A percentile compares a stretch with the other conserved stretches of the same genome.
phyloP scores from a whole-genome alignment of 2,888 invertebrate genomes.

The Panorpa germanica region DNA sequence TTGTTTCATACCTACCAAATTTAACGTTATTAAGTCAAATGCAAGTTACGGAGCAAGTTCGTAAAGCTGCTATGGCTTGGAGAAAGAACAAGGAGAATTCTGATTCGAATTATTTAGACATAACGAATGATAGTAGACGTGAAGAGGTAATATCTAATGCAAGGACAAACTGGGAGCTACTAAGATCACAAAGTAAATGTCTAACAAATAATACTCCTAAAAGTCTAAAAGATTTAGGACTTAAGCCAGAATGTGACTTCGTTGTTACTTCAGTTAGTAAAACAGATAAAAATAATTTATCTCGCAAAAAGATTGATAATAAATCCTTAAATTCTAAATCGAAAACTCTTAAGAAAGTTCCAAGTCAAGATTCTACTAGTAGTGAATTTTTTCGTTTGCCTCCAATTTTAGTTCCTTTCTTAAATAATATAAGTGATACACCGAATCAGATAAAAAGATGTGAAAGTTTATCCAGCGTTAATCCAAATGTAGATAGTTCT shows the following conservation, averaged over 20 bases:
- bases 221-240: constrained; percentile 30
- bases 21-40: constrained; percentile 54
- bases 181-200: constrained; percentile 48
- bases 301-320: too few species aligned
- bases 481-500: constrained; percentile 49
- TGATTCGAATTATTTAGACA: constrained; percentile 25
- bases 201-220: constrained; percentile 23
- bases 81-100: constrained; percentile 54
- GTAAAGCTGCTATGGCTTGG: constrained; percentile 65
- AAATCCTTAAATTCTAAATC: too few species aligned
- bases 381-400: constrained; percentile 42
- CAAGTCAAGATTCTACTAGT: too few species aligned
- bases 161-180: constrained; percentile 69
- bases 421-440: too few species aligned
- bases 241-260: constrained; percentile 25
- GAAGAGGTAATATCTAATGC: constrained; percentile 74
- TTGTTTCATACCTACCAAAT: constrained; percentile 62
- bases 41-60: constrained; percentile 61
- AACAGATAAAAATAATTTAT: neutral
- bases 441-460: constrained; percentile 24
- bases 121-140: constrained; percentile 37
- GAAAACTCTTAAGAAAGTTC: too few species aligned
- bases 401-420: constrained; percentile 49
- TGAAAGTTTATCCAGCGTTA: constrained; percentile 49
- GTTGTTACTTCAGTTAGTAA: constrained; percentile 13